These are phyloP conservation scores for Arge pagana DNA, from an alignment of 2,888 invertebrate species.

Conservation along the genomic window DNA sequence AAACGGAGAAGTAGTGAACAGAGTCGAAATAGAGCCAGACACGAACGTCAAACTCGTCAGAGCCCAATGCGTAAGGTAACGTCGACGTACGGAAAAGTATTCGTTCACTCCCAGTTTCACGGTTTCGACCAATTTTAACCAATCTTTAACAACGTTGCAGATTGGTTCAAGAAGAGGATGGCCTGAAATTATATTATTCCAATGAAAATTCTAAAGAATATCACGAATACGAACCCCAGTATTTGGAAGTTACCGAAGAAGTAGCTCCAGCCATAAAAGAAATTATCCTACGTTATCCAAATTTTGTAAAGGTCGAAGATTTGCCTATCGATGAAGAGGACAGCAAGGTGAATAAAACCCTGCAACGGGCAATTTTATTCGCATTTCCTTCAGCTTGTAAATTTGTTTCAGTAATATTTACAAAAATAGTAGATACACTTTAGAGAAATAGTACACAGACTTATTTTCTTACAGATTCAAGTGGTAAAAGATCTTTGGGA, in stretches of 20 bases:
- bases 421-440: too few species aligned
- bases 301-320: conserved; percentile 72
- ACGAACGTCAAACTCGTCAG: conserved; percentile 67
- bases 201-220: conserved; percentile 85
- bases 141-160: conserved; percentile 45
- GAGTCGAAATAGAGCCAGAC: conserved; percentile 70
- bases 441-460: conserved; percentile 3
- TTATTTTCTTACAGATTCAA: conserved; percentile 55
- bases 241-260: conserved; percentile 73
- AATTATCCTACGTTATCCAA: conserved; percentile 76
- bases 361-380: conserved; percentile 1
- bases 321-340: conserved; percentile 70
- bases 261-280: conserved; percentile 72
- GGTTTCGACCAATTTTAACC: neutral
- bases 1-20: conserved; percentile 67
- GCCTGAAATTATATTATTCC: conserved; percentile 75
- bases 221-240: conserved; percentile 79
- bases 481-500: conserved; percentile 81
- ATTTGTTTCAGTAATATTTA: neutral
- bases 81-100: too few species aligned
- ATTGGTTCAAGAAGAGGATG: conserved; percentile 68
- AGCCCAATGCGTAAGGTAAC: conserved; percentile 47
- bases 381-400: too few species aligned
- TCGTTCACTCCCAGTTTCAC: too few species aligned
- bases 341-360: conserved; percentile 63